Conservation (phyloP, 1,140 invertebrate species). For the Lanistes nyassanus region DNA sequence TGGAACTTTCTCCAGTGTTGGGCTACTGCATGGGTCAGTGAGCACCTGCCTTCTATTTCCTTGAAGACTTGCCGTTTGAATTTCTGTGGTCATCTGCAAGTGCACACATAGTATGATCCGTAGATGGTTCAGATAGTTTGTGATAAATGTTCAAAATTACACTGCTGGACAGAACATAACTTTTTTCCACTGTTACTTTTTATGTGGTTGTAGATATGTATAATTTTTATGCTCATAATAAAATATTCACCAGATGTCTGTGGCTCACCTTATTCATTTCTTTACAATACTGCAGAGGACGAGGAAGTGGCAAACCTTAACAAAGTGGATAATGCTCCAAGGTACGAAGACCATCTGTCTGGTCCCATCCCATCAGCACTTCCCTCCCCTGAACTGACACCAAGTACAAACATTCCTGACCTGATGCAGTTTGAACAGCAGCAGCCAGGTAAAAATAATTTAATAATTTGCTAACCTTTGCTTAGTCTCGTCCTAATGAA, state of each 20-base stretch:
- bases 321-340: background rate
- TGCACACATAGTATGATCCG: background rate
- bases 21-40: background rate
- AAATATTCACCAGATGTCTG: too few relatives aligned
- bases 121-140: too few relatives aligned
- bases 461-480: background rate
- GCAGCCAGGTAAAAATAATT: background rate
- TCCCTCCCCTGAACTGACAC: constrained; percentile 56
- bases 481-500: background rate
- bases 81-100: background rate
- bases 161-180: too few relatives aligned
- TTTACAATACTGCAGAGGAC: too few relatives aligned
- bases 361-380: constrained; percentile 58
- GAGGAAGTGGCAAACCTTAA: constrained; percentile 25
- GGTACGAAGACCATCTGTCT: constrained; percentile 48
- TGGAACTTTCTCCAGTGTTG: constrained; percentile 40
- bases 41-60: background rate
- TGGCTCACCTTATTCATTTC: too few relatives aligned
- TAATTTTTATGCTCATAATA: too few relatives aligned
- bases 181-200: background rate
- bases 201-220: background rate
- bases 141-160: too few relatives aligned
- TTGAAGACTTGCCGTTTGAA: background rate
- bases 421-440: constrained; percentile 52
- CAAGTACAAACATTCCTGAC: constrained; percentile 38